Conservation (phyloP, 2,797 vertebrate species). For the Rhincodon typus region DNA sequence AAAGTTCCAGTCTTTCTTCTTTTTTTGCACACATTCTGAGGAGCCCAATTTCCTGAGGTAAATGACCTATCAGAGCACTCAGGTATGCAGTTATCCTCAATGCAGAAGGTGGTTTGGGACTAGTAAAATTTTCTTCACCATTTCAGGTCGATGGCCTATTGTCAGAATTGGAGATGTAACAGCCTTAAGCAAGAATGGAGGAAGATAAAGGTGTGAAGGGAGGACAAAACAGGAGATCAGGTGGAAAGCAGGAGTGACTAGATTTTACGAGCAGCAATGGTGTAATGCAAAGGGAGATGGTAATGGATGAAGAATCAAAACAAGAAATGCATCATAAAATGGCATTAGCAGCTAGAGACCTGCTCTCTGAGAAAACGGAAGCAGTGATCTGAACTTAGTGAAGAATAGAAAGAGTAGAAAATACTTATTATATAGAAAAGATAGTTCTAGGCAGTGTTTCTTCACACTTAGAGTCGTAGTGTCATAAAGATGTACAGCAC, state of each 20-base stretch:
- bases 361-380: neutral
- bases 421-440: neutral
- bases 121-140: too few relatives aligned
- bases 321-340: neutral
- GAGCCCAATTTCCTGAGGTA: too few relatives aligned
- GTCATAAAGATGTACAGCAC: too few relatives aligned
- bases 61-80: too few relatives aligned
- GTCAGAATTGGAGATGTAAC: neutral
- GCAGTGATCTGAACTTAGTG: neutral
- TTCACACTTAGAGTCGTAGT: neutral
- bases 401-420: neutral
- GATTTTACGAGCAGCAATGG: neutral
- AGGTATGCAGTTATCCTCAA: too few relatives aligned
- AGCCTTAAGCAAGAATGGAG: neutral
- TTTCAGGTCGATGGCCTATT: neutral
- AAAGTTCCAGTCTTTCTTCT: neutral
- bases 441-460: neutral
- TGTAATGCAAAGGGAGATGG: neutral
- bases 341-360: too few relatives aligned
- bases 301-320: neutral
- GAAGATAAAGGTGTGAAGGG: neutral
- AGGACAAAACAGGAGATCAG: too few relatives aligned
- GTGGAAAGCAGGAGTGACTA: neutral
- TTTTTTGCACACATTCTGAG: too few relatives aligned
- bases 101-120: too few relatives aligned